Evolutionary conservation across 2,888 invertebrate species (phyloP), one percentile per base, ranked within the genome.

Genomic region (Orthosia gracilis): DNA sequence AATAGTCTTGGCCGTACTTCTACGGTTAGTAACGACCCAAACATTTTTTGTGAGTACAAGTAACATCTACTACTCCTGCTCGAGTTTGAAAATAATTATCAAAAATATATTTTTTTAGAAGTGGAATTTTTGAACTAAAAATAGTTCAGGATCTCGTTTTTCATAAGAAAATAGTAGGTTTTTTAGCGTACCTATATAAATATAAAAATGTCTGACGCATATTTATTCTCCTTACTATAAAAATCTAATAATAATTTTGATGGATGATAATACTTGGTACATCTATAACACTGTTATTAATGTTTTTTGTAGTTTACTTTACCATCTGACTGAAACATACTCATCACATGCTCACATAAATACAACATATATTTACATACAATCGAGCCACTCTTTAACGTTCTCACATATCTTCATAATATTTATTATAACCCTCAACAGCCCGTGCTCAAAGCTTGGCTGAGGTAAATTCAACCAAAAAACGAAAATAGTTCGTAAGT

Each of bases 401-500:
- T 40, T 7, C 40, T 9, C 40, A 40, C 9, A n/a, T 23, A 26
- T 49, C 26, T 40, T 40, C 49, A 62, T 18, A 49, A 73, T 49
- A 69, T 52, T 72, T 54, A 67, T 15, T 47, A n/a, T 61, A 73
- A 47, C 50, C 47, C 40, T 66, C 40, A 9, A 40, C 57, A 11
- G n/a, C 9, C 40, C 9, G 59, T 45, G 57, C n/a, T 52, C 3
- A 17, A 61, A 62, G 62, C 54, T 54, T 49, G 57, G 50, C 50
- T n/a, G 17, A 52, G 4, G n/a, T 57, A 69, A 57, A 69, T 61
- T 74, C 12, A 21, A 68, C 52, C 50, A 65, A 84, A 80, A 73
- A 72, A 71, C 40, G 31, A 66, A 69, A 78, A 84, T 73, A 84
- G 70, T 73, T 69, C 12, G 9, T 71, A n/a, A n/a, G n/a, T n/a